Conservation (phyloP, 2,113 vertebrate genomes). For the Callopanchax toddi region DNA sequence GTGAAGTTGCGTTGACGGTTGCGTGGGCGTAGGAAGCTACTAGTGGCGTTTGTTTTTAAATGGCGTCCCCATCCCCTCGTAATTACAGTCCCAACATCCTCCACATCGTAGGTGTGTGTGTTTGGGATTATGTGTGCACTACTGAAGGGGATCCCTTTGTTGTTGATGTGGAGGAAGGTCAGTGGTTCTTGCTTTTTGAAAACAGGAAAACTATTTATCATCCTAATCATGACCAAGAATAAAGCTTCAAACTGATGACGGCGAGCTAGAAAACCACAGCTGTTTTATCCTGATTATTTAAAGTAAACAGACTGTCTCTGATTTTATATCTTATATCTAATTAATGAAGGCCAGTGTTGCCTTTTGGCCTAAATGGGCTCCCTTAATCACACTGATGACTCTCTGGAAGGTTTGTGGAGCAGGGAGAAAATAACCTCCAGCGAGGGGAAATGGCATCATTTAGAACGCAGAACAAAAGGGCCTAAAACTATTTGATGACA, state of each 20-base stretch:
- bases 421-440: conserved; percentile 35
- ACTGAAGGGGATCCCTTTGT: conserved; percentile 11
- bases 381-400: conserved; percentile 46
- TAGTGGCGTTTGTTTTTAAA: conserved; percentile 40
- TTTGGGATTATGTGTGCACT: conserved; percentile 14
- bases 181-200: no score
- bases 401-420: conserved; percentile 32
- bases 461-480: conserved; percentile 52
- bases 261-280: no score
- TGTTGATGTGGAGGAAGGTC: conserved; percentile 15
- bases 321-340: conserved; percentile 1
- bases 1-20: conserved; percentile 42
- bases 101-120: conserved; percentile 42
- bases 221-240: no score
- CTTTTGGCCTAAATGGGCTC: conserved; percentile 18
- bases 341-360: conserved; percentile 14
- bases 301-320: conserved; percentile 15
- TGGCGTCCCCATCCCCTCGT: conserved; percentile 19
- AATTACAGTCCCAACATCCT: conserved; percentile 67
- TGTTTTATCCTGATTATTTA: conserved; percentile 23
- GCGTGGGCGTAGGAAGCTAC: conserved; percentile 46
- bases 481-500: neutral
- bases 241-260: no score
- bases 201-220: no score
- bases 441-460: conserved; percentile 47